Evolutionary conservation across 1,140 invertebrate species (phyloP).

Genomic region (Thalassaphorura encarpata): DNA sequence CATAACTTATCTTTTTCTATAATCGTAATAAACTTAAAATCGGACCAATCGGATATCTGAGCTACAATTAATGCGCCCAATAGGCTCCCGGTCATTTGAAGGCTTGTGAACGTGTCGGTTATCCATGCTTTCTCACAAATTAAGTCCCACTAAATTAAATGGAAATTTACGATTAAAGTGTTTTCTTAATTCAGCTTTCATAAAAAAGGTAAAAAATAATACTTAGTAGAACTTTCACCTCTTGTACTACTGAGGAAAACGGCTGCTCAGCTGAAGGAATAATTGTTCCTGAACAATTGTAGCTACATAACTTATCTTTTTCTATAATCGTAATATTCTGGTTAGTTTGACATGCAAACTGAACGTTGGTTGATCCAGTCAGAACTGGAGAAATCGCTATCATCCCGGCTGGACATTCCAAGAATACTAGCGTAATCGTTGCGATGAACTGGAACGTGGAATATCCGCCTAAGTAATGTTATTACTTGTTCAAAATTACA

Average conservation of each 20-base stretch:
- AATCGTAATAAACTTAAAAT: not conserved
- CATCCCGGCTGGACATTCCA: conserved; percentile 12
- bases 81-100: conserved; percentile 28
- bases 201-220: not conserved
- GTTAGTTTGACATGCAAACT: not conserved
- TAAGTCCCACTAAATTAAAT: conserved; percentile 23
- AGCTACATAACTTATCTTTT: not conserved
- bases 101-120: conserved; percentile 18
- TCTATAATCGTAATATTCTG: not conserved
- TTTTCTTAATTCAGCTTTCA: not conserved
- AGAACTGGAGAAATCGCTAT: conserved; percentile 13
- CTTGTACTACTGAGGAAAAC: conserved; percentile 10
- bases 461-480: conserved; percentile 10
- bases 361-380: not conserved
- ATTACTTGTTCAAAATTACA: not conserved
- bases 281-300: not conserved
- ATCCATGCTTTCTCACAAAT: conserved; percentile 23
- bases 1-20: too few species aligned
- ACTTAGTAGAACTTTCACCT: conserved; percentile 1
- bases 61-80: conserved; percentile 14
- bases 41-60: conserved; percentile 19
- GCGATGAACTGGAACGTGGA: conserved; percentile 17
- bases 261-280: not conserved
- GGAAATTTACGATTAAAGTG: not conserved
- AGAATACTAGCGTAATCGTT: not conserved